Conservation (phyloP, 2,888 invertebrate species). For the Holacanthella duospinosa region DNA sequence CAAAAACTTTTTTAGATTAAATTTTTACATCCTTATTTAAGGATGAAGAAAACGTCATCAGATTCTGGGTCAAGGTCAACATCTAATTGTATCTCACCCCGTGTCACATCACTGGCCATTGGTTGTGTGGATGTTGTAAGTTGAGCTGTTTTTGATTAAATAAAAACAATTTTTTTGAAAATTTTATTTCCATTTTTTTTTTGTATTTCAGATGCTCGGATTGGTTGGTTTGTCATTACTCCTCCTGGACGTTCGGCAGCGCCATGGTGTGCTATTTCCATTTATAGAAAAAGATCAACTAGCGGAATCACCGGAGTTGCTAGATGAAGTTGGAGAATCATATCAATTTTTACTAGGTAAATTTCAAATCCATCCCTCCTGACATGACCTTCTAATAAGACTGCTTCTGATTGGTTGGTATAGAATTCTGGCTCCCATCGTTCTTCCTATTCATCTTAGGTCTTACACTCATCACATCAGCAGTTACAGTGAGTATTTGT, state of each 20-base stretch:
- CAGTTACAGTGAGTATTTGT: background rate
- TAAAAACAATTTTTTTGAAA: background rate
- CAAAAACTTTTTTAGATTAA: no score
- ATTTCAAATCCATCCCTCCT: background rate
- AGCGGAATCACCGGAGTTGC: background rate
- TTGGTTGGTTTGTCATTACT: background rate
- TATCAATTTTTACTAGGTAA: background rate
- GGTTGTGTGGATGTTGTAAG: background rate
- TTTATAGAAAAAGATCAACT: background rate
- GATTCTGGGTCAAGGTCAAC: background rate
- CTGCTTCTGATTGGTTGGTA: no score
- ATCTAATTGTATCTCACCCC: background rate
- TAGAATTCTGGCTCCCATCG: background rate
- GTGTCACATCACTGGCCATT: background rate
- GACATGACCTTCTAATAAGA: no score
- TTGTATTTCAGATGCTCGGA: background rate
- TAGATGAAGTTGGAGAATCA: conserved; percentile 1
- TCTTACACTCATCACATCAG: background rate
- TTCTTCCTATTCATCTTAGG: background rate
- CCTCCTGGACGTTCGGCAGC: background rate
- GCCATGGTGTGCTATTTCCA: background rate
- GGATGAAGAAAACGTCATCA: no score
- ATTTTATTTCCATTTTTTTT: background rate
- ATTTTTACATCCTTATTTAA: no score
- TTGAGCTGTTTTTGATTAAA: background rate